Base-by-base conservation (phyloP, 2,888 invertebrate species). In the Steromphala cineraria region DNA sequence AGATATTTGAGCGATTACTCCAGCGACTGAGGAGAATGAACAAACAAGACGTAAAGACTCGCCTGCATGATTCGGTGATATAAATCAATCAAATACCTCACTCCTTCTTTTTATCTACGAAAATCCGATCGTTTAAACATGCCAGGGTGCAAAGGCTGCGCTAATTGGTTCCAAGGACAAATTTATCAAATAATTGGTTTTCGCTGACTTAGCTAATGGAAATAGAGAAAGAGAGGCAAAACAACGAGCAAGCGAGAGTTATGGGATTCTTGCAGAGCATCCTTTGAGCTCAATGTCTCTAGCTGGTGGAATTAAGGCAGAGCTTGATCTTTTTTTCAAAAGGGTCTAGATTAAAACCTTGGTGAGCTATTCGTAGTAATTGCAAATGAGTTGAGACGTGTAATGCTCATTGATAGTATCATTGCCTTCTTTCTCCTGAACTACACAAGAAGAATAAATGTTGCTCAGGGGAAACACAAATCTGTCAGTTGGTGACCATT, bases 121-220 rank as follows among this genome's bases (percentile, higher is more conserved):
- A 62, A 62, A 62, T 28, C 24, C 19, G 28, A 62, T 62, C 62
- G 62, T 62, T 62, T 62, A 28, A 62, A 62, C 62, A 62, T 62
- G 62, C n/a, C 28, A 13, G 3, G 24, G 62, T 24, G 62, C 62
- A 62, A 62, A 62, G 62, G 62, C 62, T 62, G 28, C 62, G 28
- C 62, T 62, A 62, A 62, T 62, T 62, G 62, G 62, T 24, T 62
- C 62, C 28, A 62, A 62, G 62, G 24, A 62, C 62, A 28, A 62
- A 62, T 62, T 62, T 62, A 28, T 62, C 62, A 62, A 62, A 62
- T 62, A 62, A 62, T 62, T 62, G 62, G 62, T 62, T 62, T 56
- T 62, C 62, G 28, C 28, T 62, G 62, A 62, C 28, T 62, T 62
- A 15, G 28, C 62, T 62, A 62, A 62, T 62, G 62, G 28, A 24